A percentile compares a stretch with the other conserved stretches of the same genome.
Evolutionary conservation across 2,888 invertebrate genomes (phyloP).

Genomic region (Apotomis betuletana): DNA sequence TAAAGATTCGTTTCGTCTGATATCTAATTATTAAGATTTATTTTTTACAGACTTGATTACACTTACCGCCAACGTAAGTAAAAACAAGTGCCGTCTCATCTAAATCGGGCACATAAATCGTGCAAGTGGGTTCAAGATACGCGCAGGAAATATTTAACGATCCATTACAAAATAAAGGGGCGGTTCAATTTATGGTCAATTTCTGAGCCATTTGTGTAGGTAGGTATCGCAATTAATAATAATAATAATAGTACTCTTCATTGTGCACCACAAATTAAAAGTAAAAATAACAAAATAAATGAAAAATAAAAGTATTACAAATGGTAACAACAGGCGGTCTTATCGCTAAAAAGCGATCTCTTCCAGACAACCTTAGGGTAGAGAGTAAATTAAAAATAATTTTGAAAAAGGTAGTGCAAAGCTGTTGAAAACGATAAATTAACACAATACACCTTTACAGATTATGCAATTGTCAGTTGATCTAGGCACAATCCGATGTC

Average conservation of each 20-base stretch:
- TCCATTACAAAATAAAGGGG: slow-evolving; percentile 19
- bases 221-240: slow-evolving; percentile 9
- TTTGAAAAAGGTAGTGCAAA: too few species aligned
- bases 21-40: not conserved
- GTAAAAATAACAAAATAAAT: too few species aligned
- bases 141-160: slow-evolving; percentile 18
- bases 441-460: too few species aligned
- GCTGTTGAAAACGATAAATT: too few species aligned
- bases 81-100: slow-evolving; percentile 1
- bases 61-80: not conserved
- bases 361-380: too few species aligned
- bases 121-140: not conserved
- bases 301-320: too few species aligned
- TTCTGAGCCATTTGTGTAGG: slow-evolving; percentile 1
- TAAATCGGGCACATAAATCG: slow-evolving; percentile 6
- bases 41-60: not conserved
- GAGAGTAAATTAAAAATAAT: too few species aligned
- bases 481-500: slow-evolving; percentile 23
- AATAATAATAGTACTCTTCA: too few species aligned
- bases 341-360: too few species aligned
- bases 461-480: slow-evolving; percentile 25
- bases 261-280: too few species aligned
- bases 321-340: too few species aligned
- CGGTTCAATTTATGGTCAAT: slow-evolving; percentile 14
- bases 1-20: too few species aligned